Conservation (phyloP, 1,140 invertebrate genomes). For the Copidosoma floridanum region DNA sequence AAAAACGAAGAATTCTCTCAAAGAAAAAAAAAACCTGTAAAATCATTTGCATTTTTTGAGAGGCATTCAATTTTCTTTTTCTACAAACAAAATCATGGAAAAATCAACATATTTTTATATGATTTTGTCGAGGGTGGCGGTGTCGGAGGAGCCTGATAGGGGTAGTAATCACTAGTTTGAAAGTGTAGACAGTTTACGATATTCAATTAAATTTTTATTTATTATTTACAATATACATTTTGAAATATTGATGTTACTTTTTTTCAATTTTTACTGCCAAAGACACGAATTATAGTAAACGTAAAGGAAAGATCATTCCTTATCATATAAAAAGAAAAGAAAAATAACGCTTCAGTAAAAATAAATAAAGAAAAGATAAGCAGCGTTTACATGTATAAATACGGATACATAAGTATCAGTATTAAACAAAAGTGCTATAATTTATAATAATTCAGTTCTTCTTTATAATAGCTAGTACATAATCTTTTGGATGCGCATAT, state of each 20-base stretch:
- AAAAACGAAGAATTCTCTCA: too few relatives aligned
- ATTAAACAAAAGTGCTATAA: constrained; percentile 19
- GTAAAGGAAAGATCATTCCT: constrained; percentile 15
- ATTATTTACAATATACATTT: constrained; percentile 31
- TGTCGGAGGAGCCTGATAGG: too few relatives aligned
- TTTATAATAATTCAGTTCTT: constrained; percentile 16
- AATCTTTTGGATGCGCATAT: constrained; percentile 1
- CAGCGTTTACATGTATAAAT: too few relatives aligned
- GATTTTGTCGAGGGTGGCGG: too few relatives aligned
- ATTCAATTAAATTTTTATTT: constrained; percentile 26
- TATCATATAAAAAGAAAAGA: constrained; percentile 4
- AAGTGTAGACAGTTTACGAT: constrained; percentile 2
- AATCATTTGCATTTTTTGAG: too few relatives aligned
- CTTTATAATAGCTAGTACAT: constrained; percentile 7
- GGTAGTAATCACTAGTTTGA: too few relatives aligned
- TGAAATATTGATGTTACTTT: constrained; percentile 15
- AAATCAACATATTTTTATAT: too few relatives aligned
- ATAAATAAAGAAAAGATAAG: constrained; percentile 21
- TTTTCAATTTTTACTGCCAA: constrained; percentile 13
- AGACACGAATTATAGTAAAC: constrained; percentile 19
- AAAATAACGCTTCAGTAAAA: too few relatives aligned
- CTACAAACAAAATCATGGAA: too few relatives aligned
- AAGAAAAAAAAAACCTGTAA: too few relatives aligned
- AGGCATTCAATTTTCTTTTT: too few relatives aligned
- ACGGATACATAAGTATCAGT: too few relatives aligned